phyloP scores from a whole-genome alignment of 2,888 invertebrate species.

The Lordiphosa fenestrarum region DNA sequence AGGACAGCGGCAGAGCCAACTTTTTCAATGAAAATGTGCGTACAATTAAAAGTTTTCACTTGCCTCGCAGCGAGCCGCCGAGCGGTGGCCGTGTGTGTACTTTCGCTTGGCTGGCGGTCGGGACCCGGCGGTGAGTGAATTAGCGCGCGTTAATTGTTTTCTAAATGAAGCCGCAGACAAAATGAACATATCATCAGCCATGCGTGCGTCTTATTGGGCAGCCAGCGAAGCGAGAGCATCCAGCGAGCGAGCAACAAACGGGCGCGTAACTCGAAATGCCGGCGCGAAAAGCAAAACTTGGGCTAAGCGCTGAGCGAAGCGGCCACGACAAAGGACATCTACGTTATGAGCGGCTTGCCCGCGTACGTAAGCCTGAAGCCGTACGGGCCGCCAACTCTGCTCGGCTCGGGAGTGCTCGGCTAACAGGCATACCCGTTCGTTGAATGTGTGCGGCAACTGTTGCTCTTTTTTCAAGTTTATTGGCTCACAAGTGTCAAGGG shows the following conservation, averaged over 20 bases:
- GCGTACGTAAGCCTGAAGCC: constrained; percentile 11
- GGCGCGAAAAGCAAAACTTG: constrained; percentile 41
- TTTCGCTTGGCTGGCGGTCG: constrained; percentile 7
- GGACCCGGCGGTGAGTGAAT: constrained; percentile 4
- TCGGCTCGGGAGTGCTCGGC: constrained; percentile 43
- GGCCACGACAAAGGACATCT: constrained; percentile 72
- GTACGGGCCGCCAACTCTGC: constrained; percentile 16
- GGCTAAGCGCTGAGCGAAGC: constrained; percentile 40
- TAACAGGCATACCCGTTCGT: constrained; percentile 11
- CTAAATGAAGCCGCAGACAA: constrained; percentile 57
- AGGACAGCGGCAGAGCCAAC: constrained; percentile 32
- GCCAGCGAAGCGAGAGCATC: constrained; percentile 15
- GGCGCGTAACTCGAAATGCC: constrained; percentile 28
- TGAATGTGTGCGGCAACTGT: constrained; percentile 68
- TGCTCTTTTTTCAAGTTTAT: constrained; percentile 77
- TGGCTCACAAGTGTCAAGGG: constrained; percentile 74
- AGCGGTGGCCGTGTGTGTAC: constrained; percentile 6
- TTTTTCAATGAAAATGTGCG: constrained; percentile 67
- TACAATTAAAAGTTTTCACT: constrained; percentile 71
- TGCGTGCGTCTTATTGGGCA: constrained; percentile 41
- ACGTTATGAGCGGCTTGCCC: constrained; percentile 64
- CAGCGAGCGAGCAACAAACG: constrained; percentile 5
- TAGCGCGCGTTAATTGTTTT: constrained; percentile 57
- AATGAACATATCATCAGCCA: constrained; percentile 68
- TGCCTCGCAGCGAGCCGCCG: constrained; percentile 38